Evolutionary conservation across 2,888 invertebrate species (phyloP), one percentile per base, ranked within the genome.

Genomic region (Mythimna impura): DNA sequence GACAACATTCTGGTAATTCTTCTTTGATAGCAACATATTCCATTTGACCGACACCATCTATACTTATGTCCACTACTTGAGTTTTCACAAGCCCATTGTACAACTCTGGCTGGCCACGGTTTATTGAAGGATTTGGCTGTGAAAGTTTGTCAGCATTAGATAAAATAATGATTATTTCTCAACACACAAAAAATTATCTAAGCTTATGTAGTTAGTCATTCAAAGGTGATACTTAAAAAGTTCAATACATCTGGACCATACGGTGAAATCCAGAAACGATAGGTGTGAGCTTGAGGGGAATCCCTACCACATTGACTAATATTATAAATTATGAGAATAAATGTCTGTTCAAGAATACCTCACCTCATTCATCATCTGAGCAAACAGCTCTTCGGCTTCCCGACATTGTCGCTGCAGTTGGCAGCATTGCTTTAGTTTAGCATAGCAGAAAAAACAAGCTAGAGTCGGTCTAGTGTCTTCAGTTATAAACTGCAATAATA

Each of bases 321-420:
- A 14, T 14, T 43, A 43, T 12, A 43, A 43, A 43, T 43, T 43
- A 43, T 43, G 43, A 17, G 47, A 43, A 43, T 47, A 47, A 47
- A 47, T 5, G 17, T 47, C 47, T 47, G 47, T 47, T 47, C 17
- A 47, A 14, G 47, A 17, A 17, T 17, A 47, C 34, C n/a, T 60
- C 57, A 57, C 57, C 57, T 57, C 57, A 57, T 60, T n/a, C 36
- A 60, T 12, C 34, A 60, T 60, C 36, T n/a, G 60, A 36, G 36
- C 36, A 20, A 60, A 60, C 60, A 36, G n/a, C 12, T 60, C n/a
- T 12, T 60, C 60, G 1, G 60, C 60, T n/a, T 36, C 36, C 12
- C n/a, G 36, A 60, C 36, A 60, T 36, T 36, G 36, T n/a, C n/a
- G 36, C 36, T 34, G 36, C 30, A 57, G 30, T 57, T 14, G 5